Evolutionary conservation across 2,888 invertebrate genomes (phyloP), one percentile per base, ranked within the genome.

Genomic region (Cactoblastis cactorum): DNA sequence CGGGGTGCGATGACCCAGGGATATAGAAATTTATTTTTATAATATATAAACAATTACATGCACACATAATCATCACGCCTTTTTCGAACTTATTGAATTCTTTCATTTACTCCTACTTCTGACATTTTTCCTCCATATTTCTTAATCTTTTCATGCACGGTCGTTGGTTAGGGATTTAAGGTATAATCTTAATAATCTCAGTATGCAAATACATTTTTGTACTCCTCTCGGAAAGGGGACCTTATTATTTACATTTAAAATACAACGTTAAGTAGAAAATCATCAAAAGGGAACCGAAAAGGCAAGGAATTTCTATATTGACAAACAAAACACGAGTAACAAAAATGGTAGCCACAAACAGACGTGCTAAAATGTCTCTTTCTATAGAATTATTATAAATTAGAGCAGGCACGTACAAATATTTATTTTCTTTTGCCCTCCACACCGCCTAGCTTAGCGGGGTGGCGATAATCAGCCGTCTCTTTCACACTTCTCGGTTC

Each of bases 341-440:
- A 62, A 66, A 57, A 54, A 55, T 58, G 69, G 74, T 74, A 75
- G 77, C 70, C 52, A 55, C 60, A 68, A 63, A 65, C 63, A 61
- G 32, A 49, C 34, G 18, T 19, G 43, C 32, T 33, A 39, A 52
- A 52, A 53, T 50, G 57, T 61, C 61, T 41, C 41, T 61, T 80
- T 84, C 81, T 73, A 65, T 54, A 71, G 83, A 83, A 84, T 82
- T 76, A 78, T 79, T 75, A 61, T 72, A 74, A 59, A 78, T 85
- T 83, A 85, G 82, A 76, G 54, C 59, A 46, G 49, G 55, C 62
- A 61, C 60, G 56, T 60, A 70, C 65, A 75, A 79, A 81, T 75
- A 76, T 75, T 75, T 68, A 61, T 63, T 68, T 65, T 67, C 62
- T 71, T 79, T 80, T 76, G 53, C 52, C 52, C 56, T 59, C 56